Evolutionary conservation across 2,113 vertebrate genomes (phyloP).

Genomic region (Mirza zaza): DNA sequence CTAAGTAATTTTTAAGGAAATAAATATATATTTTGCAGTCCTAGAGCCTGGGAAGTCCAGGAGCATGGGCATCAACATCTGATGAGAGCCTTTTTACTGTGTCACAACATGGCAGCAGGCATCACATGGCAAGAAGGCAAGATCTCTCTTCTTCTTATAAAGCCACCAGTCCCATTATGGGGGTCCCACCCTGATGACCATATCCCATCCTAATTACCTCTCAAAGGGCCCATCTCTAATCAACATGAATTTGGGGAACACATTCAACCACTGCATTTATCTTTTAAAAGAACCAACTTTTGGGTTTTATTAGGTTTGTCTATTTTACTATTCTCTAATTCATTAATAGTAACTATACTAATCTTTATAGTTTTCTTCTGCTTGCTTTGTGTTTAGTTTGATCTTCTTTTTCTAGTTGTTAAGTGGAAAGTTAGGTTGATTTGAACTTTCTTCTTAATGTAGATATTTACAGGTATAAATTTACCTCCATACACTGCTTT

Average conservation of each 20-base stretch:
- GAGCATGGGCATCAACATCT: not conserved
- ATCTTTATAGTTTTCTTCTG: not conserved
- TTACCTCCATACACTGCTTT: not conserved
- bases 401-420: not conserved
- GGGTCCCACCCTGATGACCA: not conserved
- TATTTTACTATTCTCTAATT: not conserved
- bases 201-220: not conserved
- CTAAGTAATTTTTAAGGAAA: not conserved
- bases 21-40: not conserved
- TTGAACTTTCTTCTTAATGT: not conserved
- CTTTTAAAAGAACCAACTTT: not conserved
- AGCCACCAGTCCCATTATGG: not conserved
- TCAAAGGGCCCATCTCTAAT: not conserved
- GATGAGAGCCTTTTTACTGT: not conserved
- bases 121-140: not conserved
- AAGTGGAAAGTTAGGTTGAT: not conserved
- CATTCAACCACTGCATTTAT: not conserved
- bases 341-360: not conserved
- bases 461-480: not conserved
- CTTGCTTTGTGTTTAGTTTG: not conserved
- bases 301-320: not conserved
- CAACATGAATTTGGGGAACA: not conserved
- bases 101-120: not conserved
- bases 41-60: not conserved
- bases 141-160: not conserved